Conservation (phyloP, 1,140 invertebrate genomes). For the Sesamia nonagrioides region DNA sequence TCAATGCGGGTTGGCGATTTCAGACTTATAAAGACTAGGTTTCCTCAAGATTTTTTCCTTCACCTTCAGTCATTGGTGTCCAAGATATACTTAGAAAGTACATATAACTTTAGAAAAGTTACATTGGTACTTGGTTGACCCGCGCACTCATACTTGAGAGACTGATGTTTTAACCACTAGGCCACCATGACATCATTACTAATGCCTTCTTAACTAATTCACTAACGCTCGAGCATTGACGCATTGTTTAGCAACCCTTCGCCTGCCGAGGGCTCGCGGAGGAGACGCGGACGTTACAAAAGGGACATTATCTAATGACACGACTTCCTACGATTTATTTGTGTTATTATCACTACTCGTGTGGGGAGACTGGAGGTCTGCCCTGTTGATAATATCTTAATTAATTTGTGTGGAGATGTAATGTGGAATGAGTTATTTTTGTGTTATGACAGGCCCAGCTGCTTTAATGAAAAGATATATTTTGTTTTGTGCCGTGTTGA, state of each 20-base stretch:
- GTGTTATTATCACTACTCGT: slow-evolving; percentile 64
- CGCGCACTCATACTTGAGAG: no score
- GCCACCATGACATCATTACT: no score
- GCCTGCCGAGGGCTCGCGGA: neutral
- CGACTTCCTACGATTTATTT: slow-evolving; percentile 70
- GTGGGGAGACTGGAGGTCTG: slow-evolving; percentile 51
- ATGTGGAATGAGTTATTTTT: neutral
- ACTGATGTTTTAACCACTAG: no score
- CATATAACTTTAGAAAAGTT: no score
- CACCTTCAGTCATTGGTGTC: no score
- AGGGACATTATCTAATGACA: slow-evolving; percentile 68
- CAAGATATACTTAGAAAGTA: no score
- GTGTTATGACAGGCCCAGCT: neutral
- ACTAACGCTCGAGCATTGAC: neutral
- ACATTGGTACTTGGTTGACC: no score
- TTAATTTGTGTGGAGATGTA: slow-evolving; percentile 10
- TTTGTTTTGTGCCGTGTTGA: neutral
- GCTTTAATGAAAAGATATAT: neutral
- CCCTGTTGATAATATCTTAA: slow-evolving; percentile 7
- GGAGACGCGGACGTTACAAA: slow-evolving; percentile 37
- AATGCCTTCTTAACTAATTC: neutral
- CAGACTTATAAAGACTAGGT: no score
- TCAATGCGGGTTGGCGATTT: no score
- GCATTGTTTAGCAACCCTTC: no score
- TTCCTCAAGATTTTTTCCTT: no score